A percentile compares a stretch with the other conserved stretches of the same genome.
Evolutionary conservation across 2,113 vertebrate genomes (phyloP).

Genomic region (Microtus montanus): DNA sequence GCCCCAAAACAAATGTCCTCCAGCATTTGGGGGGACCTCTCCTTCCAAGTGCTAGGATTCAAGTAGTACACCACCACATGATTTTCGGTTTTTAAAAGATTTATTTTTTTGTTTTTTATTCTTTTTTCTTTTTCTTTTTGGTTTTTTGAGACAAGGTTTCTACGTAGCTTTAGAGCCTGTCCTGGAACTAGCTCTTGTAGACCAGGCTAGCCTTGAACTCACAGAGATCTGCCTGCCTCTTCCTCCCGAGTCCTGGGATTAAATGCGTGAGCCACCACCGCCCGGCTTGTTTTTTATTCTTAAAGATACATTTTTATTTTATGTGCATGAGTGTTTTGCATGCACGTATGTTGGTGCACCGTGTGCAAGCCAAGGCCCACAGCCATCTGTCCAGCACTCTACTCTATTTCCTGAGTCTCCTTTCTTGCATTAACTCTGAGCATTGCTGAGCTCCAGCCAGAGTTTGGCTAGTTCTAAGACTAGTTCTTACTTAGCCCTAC

Average conservation of each 20-base stretch:
- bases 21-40: not conserved
- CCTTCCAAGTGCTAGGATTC: not conserved
- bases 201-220: too few species aligned
- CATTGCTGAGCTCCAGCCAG: not conserved
- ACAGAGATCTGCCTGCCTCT: too few species aligned
- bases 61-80: not conserved
- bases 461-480: not conserved
- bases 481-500: not conserved
- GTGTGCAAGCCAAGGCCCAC: not conserved
- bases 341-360: not conserved
- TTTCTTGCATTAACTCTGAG: not conserved
- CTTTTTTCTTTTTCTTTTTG: too few species aligned
- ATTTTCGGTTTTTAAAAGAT: not conserved
- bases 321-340: not conserved
- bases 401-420: too few species aligned
- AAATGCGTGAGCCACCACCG: too few species aligned
- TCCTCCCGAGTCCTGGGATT: too few species aligned
- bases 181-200: too few species aligned
- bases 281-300: too few species aligned
- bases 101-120: not conserved
- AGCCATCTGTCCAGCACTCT: not conserved
- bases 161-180: too few species aligned
- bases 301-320: not conserved
- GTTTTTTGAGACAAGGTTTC: too few species aligned
- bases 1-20: not conserved